These are phyloP conservation scores for Globicephala melas DNA, from an alignment of 2,113 vertebrate species.

Conservation along the genomic window DNA sequence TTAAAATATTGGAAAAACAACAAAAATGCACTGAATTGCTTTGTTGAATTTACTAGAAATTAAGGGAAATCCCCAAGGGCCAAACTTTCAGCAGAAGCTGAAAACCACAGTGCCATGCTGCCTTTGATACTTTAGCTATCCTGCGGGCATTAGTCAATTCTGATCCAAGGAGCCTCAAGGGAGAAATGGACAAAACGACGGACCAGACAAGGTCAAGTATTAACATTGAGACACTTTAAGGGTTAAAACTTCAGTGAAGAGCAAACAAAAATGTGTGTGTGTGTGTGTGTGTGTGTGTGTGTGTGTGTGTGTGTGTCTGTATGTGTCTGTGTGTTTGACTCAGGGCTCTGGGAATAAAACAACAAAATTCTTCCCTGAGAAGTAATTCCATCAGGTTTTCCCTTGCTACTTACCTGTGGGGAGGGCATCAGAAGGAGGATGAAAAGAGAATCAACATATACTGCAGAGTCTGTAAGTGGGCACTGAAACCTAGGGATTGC, in stretches of 20 bases:
- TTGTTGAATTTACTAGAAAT: background rate
- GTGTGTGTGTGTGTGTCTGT: background rate
- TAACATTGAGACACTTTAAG: background rate
- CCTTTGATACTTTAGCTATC: background rate
- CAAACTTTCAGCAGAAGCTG: background rate
- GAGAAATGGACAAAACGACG: background rate
- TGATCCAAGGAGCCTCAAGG: background rate
- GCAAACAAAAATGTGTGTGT: accelerated
- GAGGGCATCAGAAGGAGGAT: background rate
- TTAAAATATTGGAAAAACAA: background rate
- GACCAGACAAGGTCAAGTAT: background rate
- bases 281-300: background rate
- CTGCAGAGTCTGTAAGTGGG: background rate
- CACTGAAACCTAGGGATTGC: background rate
- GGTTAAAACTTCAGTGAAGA: background rate
- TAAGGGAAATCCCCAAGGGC: background rate
- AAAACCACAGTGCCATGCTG: background rate
- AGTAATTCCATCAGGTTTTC: background rate
- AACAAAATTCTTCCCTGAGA: background rate
- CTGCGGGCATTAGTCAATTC: background rate
- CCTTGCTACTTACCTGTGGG: background rate
- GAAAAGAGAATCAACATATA: background rate
- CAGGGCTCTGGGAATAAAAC: background rate
- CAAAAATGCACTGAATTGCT: background rate
- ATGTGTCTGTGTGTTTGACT: background rate